These are phyloP conservation scores for Mustela erminea DNA, from an alignment of 2,797 vertebrate genomes.

Conservation along the genomic window DNA sequence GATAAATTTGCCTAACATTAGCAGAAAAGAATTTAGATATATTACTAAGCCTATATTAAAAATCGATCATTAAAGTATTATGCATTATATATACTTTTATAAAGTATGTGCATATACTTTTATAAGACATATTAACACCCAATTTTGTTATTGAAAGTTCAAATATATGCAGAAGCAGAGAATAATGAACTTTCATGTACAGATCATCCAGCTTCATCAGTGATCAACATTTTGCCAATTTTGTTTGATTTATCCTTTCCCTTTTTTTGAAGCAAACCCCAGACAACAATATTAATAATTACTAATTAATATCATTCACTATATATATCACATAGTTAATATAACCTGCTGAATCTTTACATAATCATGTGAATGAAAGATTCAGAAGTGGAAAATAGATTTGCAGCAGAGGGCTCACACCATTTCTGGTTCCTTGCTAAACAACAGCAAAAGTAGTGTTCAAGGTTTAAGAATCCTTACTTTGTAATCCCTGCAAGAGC, in stretches of 20 bases:
- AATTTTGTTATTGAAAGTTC: slow-evolving; percentile 22
- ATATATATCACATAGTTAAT: not conserved
- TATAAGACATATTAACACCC: not conserved
- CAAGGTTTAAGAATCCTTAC: not conserved
- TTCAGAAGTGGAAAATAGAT: not conserved
- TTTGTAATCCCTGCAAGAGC: not conserved
- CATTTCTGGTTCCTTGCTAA: not conserved
- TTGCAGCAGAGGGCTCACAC: not conserved
- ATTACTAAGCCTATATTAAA: slow-evolving; percentile 46
- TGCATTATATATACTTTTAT: not conserved
- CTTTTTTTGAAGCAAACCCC: not conserved
- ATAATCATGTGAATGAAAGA: not conserved
- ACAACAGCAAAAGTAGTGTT: not conserved
- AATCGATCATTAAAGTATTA: not conserved
- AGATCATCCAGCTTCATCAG: not conserved
- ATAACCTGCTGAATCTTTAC: not conserved
- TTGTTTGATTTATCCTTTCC: not conserved
- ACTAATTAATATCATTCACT: not conserved
- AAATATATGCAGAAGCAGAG: not conserved
- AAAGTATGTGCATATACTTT: not conserved
- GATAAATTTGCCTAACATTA: slow-evolving; percentile 45
- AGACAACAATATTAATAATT: not conserved
- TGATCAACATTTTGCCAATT: not conserved
- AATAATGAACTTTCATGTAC: not conserved
- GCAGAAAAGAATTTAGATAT: slow-evolving; percentile 31